Evolutionary conservation across 2,888 invertebrate species (phyloP).

Genomic region (Sphecodes monilicornis): DNA sequence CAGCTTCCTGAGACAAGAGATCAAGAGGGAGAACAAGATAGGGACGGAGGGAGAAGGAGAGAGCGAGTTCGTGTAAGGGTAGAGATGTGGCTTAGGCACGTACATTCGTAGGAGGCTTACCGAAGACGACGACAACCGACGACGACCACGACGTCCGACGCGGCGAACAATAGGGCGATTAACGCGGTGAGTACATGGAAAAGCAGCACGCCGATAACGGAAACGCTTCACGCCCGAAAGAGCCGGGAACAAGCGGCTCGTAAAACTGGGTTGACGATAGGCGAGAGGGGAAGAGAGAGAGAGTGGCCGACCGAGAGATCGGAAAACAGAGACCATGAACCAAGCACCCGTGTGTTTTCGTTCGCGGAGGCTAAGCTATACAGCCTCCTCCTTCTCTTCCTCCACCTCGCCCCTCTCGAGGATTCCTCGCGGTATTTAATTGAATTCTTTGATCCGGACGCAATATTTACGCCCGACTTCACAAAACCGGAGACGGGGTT

Average conservation of each 20-base stretch:
- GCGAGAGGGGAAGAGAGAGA: neutral
- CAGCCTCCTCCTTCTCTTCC: neutral
- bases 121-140: constrained; percentile 58
- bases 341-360: neutral
- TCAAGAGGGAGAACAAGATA: neutral
- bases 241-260: constrained; percentile 39
- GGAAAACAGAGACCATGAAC: neutral
- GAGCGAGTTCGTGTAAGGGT: neutral
- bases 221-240: constrained; percentile 54
- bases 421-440: neutral
- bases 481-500: neutral
- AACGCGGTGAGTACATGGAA: constrained; percentile 66
- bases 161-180: constrained; percentile 70
- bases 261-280: constrained; percentile 10
- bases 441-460: neutral
- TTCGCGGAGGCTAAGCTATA: neutral
- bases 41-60: neutral
- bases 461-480: neutral
- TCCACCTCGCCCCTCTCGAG: neutral
- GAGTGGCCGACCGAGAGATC: neutral
- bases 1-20: neutral
- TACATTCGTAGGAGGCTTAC: constrained; percentile 61
- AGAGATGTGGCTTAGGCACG: constrained; percentile 51
- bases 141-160: constrained; percentile 52
- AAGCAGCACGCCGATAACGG: constrained; percentile 67